Evolutionary conservation across 2,797 vertebrate genomes (phyloP).

Genomic region (Xenentodon cancila): DNA sequence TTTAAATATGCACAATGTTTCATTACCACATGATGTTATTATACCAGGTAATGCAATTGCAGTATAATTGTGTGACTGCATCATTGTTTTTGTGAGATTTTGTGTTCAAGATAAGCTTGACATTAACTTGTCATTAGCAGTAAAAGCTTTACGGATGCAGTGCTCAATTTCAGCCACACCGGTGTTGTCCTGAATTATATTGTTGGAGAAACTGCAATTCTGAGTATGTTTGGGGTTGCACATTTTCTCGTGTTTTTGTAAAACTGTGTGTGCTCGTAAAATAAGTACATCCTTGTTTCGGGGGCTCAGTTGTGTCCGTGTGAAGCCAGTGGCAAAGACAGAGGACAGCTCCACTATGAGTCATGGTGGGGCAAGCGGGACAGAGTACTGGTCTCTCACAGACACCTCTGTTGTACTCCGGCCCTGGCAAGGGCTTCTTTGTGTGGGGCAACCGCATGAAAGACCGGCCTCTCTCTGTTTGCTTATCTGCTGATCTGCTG

Average conservation of each 20-base stretch:
- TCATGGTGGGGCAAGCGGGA: slow-evolving; percentile 69
- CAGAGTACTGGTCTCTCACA: slow-evolving; percentile 70
- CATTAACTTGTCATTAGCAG: not conserved
- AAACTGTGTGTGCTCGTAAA: slow-evolving; percentile 20
- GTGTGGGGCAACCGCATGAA: slow-evolving; percentile 68
- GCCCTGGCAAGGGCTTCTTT: slow-evolving; percentile 76
- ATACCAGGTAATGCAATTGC: not conserved
- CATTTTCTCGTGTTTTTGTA: slow-evolving; percentile 27
- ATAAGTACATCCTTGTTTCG: slow-evolving; percentile 25
- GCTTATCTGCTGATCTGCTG: slow-evolving; percentile 53
- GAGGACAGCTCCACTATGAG: slow-evolving; percentile 65
- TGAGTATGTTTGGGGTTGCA: slow-evolving; percentile 5
- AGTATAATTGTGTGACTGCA: not conserved
- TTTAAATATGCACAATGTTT: slow-evolving; percentile 16
- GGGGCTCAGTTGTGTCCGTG: slow-evolving; percentile 6
- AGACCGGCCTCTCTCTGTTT: slow-evolving; percentile 49
- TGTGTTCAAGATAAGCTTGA: not conserved
- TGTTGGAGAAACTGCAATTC: not conserved
- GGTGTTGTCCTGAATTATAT: not conserved
- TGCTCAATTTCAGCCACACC: not conserved
- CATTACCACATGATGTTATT: not conserved
- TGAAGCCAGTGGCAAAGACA: not conserved
- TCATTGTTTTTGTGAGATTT: not conserved
- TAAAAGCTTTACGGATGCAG: not conserved
- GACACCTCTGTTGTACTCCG: slow-evolving; percentile 74